Evolutionary conservation across 2,888 invertebrate genomes (phyloP).

Genomic region (Nasonovia ribisnigri): DNA sequence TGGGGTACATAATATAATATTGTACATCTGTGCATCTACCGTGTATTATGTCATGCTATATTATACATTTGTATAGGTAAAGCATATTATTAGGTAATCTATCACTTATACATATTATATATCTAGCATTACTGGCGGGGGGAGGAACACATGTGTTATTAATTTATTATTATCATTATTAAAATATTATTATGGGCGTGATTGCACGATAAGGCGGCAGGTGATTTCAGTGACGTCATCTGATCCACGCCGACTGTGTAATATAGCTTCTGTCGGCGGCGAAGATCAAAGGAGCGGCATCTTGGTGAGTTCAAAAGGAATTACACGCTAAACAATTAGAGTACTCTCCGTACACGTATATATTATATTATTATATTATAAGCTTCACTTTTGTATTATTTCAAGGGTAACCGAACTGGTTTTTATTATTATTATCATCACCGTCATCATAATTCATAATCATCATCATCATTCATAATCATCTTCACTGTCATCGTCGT

Average conservation of each 20-base stretch:
- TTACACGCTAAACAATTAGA: constrained; percentile 60
- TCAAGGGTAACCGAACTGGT: constrained; percentile 62
- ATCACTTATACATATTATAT: neutral
- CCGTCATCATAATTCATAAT: constrained; percentile 4
- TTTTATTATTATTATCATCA: constrained; percentile 39
- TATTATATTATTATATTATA: constrained; percentile 17
- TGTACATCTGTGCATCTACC: neutral
- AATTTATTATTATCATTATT: constrained; percentile 35
- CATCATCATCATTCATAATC: neutral
- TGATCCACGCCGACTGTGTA: neutral
- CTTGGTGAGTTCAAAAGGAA: constrained; percentile 57
- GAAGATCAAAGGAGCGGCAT: constrained; percentile 47
- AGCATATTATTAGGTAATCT: neutral
- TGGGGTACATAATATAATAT: no score
- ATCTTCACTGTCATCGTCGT: neutral
- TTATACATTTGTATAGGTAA: neutral
- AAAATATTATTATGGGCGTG: constrained; percentile 19
- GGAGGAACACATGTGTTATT: neutral
- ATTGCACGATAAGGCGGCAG: constrained; percentile 24
- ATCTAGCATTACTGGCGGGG: neutral
- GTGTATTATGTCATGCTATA: neutral
- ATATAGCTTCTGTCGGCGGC: constrained; percentile 55
- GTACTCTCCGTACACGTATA: constrained; percentile 39
- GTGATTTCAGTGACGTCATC: constrained; percentile 53
- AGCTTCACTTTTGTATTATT: constrained; percentile 51